Evolutionary conservation across 2,797 vertebrate genomes (phyloP), one percentile per base, ranked within the genome.

Genomic region (Ceryle rudis): DNA sequence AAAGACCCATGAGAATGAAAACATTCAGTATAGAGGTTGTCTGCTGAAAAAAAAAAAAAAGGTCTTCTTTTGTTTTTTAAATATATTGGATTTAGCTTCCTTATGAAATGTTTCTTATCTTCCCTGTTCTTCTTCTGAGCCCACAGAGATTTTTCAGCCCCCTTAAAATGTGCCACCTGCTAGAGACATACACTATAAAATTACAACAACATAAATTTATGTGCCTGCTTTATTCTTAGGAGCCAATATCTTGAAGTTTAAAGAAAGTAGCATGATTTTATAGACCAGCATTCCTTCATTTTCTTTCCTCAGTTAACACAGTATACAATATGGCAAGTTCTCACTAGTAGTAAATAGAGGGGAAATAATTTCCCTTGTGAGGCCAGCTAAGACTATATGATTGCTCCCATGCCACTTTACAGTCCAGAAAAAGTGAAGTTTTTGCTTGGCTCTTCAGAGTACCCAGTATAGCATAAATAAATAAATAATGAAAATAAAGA

Each of bases 151-250:
- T 94, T 94, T 90, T 90, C 69, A 83, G 70, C 61, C 89, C 93
- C 0, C 11, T 92, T 95, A 91, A 87, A 90, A 86, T 90, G 29
- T 84, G 66, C 78, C 92, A 96, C 94, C 92, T 95, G 89, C 67
- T 67, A 90, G 81, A 96, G 60, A 89, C 33, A 90, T 65, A 64
- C 49, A 0, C 90, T 94, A 90, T 81, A 91, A 96, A 69, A 83
- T 91, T 81, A 66, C 69, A 75, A 67, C 62, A 41, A 62, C 85
- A 77, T 35, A 81, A 81, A 87, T 82, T 71, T 92, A 58, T 79
- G 62, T 25, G n/a, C 49, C 41, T 86, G 25, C 23, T 89, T 90
- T 85, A 54, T 89, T 94, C 74, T 80, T 90, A 41, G 74, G 44
- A 95, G 78, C 2, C 26, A 74, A 82, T 35, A 86, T 35, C 64